Evolutionary conservation across 2,113 vertebrate genomes (phyloP), one percentile per base, ranked within the genome.

Genomic region (Leptocoma aspasia): DNA sequence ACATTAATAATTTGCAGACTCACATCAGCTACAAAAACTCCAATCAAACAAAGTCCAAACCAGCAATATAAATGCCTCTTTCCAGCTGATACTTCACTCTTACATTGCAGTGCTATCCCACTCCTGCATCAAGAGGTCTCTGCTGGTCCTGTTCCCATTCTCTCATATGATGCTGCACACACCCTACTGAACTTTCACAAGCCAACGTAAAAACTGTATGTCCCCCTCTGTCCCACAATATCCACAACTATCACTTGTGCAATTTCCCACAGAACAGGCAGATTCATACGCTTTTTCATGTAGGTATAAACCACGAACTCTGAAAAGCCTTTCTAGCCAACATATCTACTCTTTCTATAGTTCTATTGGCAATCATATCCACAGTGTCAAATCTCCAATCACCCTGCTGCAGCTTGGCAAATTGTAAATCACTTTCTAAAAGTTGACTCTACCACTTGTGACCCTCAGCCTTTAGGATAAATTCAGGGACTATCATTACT

Each of bases 1-100:
- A 31, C 30, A 42, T 2, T 5, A 37, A 11, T 30, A 41, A 59
- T 44, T 35, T 37, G 31, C 0, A 0, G 11, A 59, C 17, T 27
- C 33, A 10, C 2, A 11, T 23, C 37, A 42, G 53, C 37, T 27
- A 60, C 53, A 44, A 77, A 66, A 86, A 14, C 26, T 31, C 2
- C 52, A 35, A 57, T 42, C 15, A 81, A 57, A 37, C 28, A 42
- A n/a, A 49, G 8, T 49, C 19, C 30, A 42, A 75, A 24, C 14
- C 52, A 57, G 30, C 21, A 31, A 35, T 22, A 52, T 3, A 60
- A 68, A 60, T 44, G 15, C 11, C 33, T 52, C 27, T 44, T 44
- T 52, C 27, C 42, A 65, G 30, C 30, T 56, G 50, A 19, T 27
- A 41, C 1, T 27, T 15, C 22, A 45, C 13, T 57, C 4, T 28